Evolutionary conservation across 1,140 invertebrate species (phyloP).

Genomic region (Metopolophium dirhodum): DNA sequence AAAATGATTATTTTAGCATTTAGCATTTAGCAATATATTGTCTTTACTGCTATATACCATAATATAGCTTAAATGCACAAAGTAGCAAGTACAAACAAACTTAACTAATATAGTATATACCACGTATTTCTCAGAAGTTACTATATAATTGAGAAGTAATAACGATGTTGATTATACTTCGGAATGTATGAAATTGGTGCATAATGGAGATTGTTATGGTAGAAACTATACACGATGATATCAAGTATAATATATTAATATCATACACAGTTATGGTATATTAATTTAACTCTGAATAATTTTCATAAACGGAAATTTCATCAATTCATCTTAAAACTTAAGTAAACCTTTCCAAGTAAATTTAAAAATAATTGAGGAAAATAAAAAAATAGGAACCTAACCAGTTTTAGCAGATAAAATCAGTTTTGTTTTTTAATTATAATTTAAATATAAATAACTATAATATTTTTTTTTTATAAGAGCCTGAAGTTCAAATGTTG

Average conservation of each 20-base stretch:
- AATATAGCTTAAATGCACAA: constrained; percentile 14
- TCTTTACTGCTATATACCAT: neutral
- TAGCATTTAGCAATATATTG: neutral
- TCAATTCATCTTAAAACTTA: neutral
- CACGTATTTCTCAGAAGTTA: neutral
- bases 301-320: neutral
- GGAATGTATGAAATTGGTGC: constrained; percentile 13
- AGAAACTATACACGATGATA: neutral
- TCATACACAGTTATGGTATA: neutral
- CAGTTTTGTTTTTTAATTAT: neutral
- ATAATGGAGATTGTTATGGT: constrained; percentile 15
- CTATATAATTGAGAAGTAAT: constrained; percentile 41
- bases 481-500: neutral
- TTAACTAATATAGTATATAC: constrained; percentile 18
- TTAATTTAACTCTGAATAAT: neutral
- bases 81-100: neutral
- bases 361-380: neutral
- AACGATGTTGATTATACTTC: constrained; percentile 39
- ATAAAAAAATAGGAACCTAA: neutral
- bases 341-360: neutral
- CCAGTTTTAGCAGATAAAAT: neutral
- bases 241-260: neutral
- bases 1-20: neutral
- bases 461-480: neutral
- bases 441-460: neutral